Conservation (phyloP, 2,797 vertebrate genomes). For the Naso thynnoides region DNA sequence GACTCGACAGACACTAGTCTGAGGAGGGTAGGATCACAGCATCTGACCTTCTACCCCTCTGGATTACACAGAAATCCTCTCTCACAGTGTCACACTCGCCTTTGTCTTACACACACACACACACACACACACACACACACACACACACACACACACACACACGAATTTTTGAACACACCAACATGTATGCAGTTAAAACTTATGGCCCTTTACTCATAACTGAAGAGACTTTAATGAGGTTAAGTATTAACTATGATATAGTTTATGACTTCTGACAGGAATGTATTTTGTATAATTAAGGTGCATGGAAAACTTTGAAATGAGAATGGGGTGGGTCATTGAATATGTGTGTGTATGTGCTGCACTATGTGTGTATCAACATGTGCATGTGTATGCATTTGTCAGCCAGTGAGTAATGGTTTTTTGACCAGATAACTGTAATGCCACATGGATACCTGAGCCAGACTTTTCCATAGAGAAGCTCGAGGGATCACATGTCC, state of each 20-base stretch:
- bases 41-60: conserved; percentile 63
- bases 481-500: conserved; percentile 62
- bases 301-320: conserved; percentile 20
- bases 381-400: conserved; percentile 42
- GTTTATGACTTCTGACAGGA: neutral
- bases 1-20: conserved; percentile 30
- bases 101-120: conserved; percentile 12
- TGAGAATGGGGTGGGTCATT: neutral
- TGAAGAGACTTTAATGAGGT: conserved; percentile 15
- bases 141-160: conserved; percentile 10
- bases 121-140: neutral
- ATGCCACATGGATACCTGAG: conserved; percentile 72
- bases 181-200: neutral
- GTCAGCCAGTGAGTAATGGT: conserved; percentile 71
- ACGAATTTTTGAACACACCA: neutral
- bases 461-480: conserved; percentile 68
- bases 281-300: conserved; percentile 5
- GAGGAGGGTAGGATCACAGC: conserved; percentile 55
- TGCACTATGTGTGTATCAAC: conserved; percentile 9
- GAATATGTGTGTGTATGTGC: conserved; percentile 21
- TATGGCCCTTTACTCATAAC: neutral
- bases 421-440: conserved; percentile 70
- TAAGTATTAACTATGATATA: conserved; percentile 19
- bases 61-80: conserved; percentile 62
- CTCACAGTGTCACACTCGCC: conserved; percentile 39